Evolutionary conservation across 2,888 invertebrate genomes (phyloP).

Genomic region (Zygogramma bicolorata): DNA sequence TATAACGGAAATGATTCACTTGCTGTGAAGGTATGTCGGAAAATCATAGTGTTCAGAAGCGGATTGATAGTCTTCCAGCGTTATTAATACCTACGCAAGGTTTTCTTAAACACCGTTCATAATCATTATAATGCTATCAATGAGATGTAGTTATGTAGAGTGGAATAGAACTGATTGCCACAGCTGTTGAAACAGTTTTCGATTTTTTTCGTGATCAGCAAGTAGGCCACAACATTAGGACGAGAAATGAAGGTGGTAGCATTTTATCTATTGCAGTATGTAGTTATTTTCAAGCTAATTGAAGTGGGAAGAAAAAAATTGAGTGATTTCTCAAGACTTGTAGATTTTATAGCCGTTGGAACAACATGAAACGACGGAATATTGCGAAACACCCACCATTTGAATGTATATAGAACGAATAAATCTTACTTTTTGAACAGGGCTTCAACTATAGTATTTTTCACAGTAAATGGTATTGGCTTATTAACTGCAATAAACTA

Average conservation of each 20-base stretch:
- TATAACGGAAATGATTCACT: neutral
- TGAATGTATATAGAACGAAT: too few relatives aligned
- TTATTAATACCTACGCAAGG: neutral
- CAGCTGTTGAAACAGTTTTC: neutral
- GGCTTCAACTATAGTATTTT: too few relatives aligned
- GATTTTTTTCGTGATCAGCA: neutral
- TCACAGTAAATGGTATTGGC: too few relatives aligned
- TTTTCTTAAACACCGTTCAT: neutral
- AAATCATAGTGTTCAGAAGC: neutral
- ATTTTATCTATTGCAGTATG: neutral
- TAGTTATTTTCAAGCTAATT: neutral
- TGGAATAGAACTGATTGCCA: neutral
- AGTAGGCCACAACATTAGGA: neutral
- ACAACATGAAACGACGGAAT: too few relatives aligned
- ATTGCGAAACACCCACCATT: too few relatives aligned
- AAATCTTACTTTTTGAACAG: too few relatives aligned
- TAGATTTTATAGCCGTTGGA: too few relatives aligned
- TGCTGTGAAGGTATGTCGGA: neutral
- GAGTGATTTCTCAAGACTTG: too few relatives aligned
- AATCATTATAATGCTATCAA: neutral
- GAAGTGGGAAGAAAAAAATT: too few relatives aligned
- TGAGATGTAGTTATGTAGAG: neutral
- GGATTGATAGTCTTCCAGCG: neutral
- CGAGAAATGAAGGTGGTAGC: neutral
- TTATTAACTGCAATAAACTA: too few relatives aligned